Base-by-base conservation (phyloP, 2,113 vertebrate species). In the Pseudorhombus dupliciocellatus region DNA sequence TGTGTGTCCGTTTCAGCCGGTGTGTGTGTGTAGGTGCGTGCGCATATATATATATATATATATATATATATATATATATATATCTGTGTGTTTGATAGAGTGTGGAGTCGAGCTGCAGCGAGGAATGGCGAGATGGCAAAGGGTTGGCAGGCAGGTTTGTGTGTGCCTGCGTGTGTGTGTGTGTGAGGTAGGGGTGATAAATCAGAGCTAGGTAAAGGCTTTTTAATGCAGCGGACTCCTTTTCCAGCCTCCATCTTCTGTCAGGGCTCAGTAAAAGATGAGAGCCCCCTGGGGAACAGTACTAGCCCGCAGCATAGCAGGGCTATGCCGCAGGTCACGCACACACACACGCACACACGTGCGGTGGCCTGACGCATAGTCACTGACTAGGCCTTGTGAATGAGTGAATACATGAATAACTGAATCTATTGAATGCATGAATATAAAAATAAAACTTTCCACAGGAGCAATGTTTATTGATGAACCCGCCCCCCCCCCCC, bases 221-320 rank as follows among this genome's bases (percentile, higher is more conserved):
- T 94, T 94, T 94, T 94, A 94, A 94, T 93, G 91, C 91, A 92
- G 92, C 91, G 79, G 84, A 93, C 93, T 87, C 89, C 82, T 88
- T 91, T 92, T 86, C 82, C 91, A 91, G 87, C 93, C 92, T 93
- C 92, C 90, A 93, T 94, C 92, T 93, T 92, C 91, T 93, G 92
- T 92, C 92, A 92, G 90, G 87, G 89, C 91, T 90, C 92, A 91
- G 91, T 93, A 94, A 94, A 94, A 94, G 92, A 94, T 94, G 93
- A 94, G 92, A 92, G 90, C 86, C 91, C 92, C 91, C 88, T 75
- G 84, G 92, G 93, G 92, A 93, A 92, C 81, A 64, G 87, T 87
- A 86, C 87, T 88, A 87, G 87, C 91, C 89, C 66, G 79, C 88
- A 91, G 90, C 84, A 69, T 75, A 89, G 89, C 89, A 87, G 79